Base-by-base conservation (phyloP, 2,888 invertebrate genomes). In the Ophraella communa region DNA sequence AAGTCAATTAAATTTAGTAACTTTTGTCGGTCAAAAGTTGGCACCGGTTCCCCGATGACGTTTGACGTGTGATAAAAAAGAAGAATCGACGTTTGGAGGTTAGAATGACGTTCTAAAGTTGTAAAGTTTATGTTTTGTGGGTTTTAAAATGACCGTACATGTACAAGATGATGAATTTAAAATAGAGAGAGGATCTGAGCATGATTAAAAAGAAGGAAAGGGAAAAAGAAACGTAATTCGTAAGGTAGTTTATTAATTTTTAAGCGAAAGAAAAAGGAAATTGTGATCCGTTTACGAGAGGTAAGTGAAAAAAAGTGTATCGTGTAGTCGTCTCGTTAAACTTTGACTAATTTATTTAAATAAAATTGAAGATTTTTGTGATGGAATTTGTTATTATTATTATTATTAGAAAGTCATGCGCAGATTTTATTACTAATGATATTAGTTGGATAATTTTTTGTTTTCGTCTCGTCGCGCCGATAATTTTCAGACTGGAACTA, bases 61-160 rank as follows among this genome's bases (percentile, higher is more conserved):
- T n/a, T n/a, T n/a, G n/a, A n/a, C n/a, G n/a, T n/a, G n/a, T n/a
- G n/a, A n/a, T n/a, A n/a, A n/a, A n/a, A n/a, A n/a, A n/a, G n/a
- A n/a, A n/a, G n/a, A n/a, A n/a, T n/a, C n/a, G n/a, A n/a, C n/a
- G n/a, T n/a, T n/a, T n/a, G n/a, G n/a, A n/a, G n/a, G n/a, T n/a
- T n/a, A n/a, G n/a, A n/a, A n/a, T n/a, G n/a, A n/a, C n/a, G n/a
- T n/a, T n/a, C n/a, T n/a, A n/a, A n/a, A n/a, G n/a, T n/a, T n/a
- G n/a, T n/a, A n/a, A n/a, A n/a, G n/a, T n/a, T n/a, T n/a, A n/a
- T n/a, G n/a, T n/a, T n/a, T n/a, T n/a, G n/a, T n/a, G n/a, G n/a
- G 42, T 65, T 61, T 73, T 78, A 78, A 80, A 80, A 79, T 80
- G 80, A 79, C 75, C 79, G 80, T 78, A 79, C 80, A 80, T 79